These are phyloP conservation scores for Zhuqinia jingwanae DNA, from an alignment of 2,888 invertebrate species.

Conservation along the genomic window DNA sequence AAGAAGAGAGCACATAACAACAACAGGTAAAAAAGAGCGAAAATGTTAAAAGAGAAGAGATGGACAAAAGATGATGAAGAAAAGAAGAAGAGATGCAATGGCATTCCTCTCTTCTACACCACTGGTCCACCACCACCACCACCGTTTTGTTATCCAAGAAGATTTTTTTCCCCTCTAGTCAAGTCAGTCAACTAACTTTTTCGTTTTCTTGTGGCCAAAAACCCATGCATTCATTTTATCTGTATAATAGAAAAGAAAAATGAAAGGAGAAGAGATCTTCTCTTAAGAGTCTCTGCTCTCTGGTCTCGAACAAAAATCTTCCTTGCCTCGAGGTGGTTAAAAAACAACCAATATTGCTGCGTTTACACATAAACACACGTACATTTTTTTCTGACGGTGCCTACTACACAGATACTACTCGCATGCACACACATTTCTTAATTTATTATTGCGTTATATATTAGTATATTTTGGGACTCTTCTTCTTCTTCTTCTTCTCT, in stretches of 20 bases:
- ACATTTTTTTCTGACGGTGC: neutral
- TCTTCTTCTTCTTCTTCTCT: no score
- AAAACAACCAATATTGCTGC: slow-evolving; percentile 33
- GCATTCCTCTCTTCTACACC: slow-evolving; percentile 38
- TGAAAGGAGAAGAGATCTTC: slow-evolving; percentile 22
- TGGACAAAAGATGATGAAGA: slow-evolving; percentile 66
- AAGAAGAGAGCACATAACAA: slow-evolving; percentile 19
- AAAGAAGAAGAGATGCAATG: slow-evolving; percentile 62
- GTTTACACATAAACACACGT: slow-evolving; percentile 6
- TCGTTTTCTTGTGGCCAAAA: slow-evolving; percentile 55
- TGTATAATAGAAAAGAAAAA: slow-evolving; percentile 6
- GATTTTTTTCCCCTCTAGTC: slow-evolving; percentile 60
- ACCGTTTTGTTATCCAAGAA: slow-evolving; percentile 63
- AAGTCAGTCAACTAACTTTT: slow-evolving; percentile 22
- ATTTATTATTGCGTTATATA: neutral
- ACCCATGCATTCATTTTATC: neutral
- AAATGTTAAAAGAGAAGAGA: slow-evolving; percentile 46
- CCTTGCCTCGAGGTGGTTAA: slow-evolving; percentile 66
- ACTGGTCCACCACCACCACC: no score
- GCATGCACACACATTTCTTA: neutral
- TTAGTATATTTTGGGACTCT: no score
- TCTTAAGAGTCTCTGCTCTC: no score
- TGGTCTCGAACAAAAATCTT: slow-evolving; percentile 28
- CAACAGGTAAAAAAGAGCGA: slow-evolving; percentile 60
- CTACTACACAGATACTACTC: neutral